Evolutionary conservation across 30 jellyfish, hydroid and myxozoan species (phyloP).

Genomic region (Morbakka virulenta): DNA sequence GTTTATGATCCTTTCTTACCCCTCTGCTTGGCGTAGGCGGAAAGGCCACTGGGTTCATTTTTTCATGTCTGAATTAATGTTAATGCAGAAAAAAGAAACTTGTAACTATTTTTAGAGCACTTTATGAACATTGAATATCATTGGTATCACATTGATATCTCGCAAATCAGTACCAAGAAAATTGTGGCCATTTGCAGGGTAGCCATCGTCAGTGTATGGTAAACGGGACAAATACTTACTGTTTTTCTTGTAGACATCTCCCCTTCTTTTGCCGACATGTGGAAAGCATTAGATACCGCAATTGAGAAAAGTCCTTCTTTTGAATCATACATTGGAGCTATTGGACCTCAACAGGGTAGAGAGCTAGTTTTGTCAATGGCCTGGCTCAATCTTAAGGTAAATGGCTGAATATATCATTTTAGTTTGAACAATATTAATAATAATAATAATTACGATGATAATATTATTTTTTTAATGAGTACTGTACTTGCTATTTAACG

Average conservation of each 20-base stretch:
- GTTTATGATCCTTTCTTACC: too few relatives aligned
- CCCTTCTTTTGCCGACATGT: conserved; percentile 92
- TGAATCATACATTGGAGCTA: background rate
- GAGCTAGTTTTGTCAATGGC: conserved; percentile 80
- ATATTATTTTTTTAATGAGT: background rate
- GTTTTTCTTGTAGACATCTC: conserved; percentile 34
- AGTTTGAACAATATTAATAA: background rate
- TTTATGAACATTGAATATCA: too few relatives aligned
- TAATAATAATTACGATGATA: too few relatives aligned
- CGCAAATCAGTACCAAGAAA: too few relatives aligned
- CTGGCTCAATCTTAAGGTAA: conserved; percentile 78
- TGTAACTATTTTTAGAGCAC: too few relatives aligned
- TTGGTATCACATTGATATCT: too few relatives aligned
- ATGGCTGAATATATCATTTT: background rate
- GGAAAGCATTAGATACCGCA: conserved; percentile 47
- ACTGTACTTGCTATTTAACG: background rate
- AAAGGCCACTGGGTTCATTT: too few relatives aligned
- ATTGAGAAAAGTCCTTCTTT: conserved; percentile 24
- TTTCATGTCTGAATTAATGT: too few relatives aligned
- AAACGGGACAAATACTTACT: background rate
- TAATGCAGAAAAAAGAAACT: too few relatives aligned
- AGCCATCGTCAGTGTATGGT: background rate
- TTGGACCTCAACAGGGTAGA: conserved; percentile 69
- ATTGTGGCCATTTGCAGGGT: too few relatives aligned
- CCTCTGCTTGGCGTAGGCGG: too few relatives aligned